phyloP scores from a whole-genome alignment of 2,888 invertebrate species.

The Sinohyriopsis cumingii region DNA sequence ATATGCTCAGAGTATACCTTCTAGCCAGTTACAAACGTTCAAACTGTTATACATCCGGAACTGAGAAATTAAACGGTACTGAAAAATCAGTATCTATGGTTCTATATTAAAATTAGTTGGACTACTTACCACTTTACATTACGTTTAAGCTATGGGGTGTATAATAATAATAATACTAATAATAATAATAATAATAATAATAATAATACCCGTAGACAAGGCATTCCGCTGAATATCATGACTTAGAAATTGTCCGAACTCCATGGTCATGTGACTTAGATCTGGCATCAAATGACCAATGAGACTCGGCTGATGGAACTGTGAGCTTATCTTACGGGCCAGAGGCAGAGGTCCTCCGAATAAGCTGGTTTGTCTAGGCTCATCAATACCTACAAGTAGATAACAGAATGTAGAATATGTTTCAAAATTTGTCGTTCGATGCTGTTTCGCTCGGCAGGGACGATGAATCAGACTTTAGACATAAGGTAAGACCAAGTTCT shows the following conservation, averaged over 20 bases:
- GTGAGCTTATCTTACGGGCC: constrained; percentile 17
- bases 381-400: constrained; percentile 7
- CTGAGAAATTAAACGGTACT: no score
- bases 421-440: no score
- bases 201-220: constrained; percentile 22
- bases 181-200: neutral
- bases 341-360: constrained; percentile 14
- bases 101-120: no score
- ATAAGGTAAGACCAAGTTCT: no score
- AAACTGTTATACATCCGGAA: no score
- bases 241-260: constrained; percentile 31
- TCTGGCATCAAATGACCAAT: constrained; percentile 1
- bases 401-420: no score
- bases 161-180: neutral
- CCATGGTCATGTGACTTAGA: constrained; percentile 26
- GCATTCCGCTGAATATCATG: constrained; percentile 29
- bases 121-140: no score
- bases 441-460: no score
- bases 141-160: neutral
- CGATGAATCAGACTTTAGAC: no score
- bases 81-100: no score
- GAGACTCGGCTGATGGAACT: constrained; percentile 14
- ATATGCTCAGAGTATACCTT: no score
- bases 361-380: constrained; percentile 13
- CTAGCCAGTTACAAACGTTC: no score